Evolutionary conservation across 2,113 vertebrate genomes (phyloP).

Genomic region (Bufo bufo): DNA sequence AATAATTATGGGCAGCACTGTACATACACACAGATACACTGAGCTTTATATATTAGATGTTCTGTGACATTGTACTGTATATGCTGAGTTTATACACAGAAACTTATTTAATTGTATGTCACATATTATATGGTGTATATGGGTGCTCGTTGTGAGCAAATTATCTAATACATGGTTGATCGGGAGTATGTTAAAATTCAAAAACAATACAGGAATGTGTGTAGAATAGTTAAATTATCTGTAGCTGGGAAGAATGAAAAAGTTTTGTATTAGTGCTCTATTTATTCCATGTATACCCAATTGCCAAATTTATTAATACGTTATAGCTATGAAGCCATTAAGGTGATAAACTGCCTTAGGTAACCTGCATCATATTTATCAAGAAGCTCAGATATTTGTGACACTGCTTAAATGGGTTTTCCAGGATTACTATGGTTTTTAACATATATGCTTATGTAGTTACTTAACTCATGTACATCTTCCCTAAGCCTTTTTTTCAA

Average conservation of each 20-base stretch:
- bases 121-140: background rate
- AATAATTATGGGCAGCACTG: too few relatives aligned
- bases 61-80: background rate
- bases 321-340: too few relatives aligned
- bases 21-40: too few relatives aligned
- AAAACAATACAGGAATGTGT: background rate
- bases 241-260: background rate
- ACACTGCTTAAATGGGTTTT: too few relatives aligned
- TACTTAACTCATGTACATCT: too few relatives aligned
- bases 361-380: too few relatives aligned
- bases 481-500: too few relatives aligned
- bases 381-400: too few relatives aligned
- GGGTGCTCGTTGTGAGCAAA: too few relatives aligned
- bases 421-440: too few relatives aligned
- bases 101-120: background rate
- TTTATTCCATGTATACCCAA: background rate
- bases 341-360: too few relatives aligned
- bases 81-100: background rate
- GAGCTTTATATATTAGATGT: background rate
- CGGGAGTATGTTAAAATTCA: background rate
- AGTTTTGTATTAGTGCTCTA: background rate
- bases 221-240: background rate
- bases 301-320: background rate
- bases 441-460: too few relatives aligned
- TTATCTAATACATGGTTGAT: background rate